Conservation (phyloP, 2,113 vertebrate genomes). For the Leucoraja erinaceus region DNA sequence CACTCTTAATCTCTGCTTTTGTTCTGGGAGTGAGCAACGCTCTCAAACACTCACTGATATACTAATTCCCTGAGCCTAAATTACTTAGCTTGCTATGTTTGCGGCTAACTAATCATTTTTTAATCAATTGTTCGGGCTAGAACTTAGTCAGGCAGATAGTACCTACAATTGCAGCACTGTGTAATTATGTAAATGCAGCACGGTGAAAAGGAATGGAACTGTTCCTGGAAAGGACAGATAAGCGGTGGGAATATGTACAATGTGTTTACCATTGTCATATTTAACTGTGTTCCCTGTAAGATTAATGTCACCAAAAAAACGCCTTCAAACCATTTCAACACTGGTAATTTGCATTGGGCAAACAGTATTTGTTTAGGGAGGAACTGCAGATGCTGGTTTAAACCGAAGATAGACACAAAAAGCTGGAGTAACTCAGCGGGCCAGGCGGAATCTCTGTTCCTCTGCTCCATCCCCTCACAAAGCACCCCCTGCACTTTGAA, state of each 20-base stretch:
- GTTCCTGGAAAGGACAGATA: conserved; percentile 45
- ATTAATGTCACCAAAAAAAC: conserved; percentile 25
- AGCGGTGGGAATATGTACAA: conserved; percentile 39
- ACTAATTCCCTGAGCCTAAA: conserved; percentile 41
- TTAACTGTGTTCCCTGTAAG: conserved; percentile 35
- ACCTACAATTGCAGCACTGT: conserved; percentile 36
- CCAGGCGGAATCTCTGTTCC: too few relatives aligned
- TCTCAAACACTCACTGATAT: conserved; percentile 34
- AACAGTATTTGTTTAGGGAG: background rate
- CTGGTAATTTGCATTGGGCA: conserved; percentile 23
- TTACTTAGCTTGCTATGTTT: conserved; percentile 43
- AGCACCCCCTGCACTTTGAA: background rate
- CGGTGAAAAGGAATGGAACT: conserved; percentile 39
- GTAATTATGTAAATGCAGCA: conserved; percentile 46
- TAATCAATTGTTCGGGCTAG: conserved; percentile 44
- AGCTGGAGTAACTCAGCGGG: too few relatives aligned
- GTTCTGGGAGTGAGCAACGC: conserved; percentile 16
- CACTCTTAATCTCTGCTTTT: conserved; percentile 36
- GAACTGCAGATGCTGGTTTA: too few relatives aligned
- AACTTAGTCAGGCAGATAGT: conserved; percentile 40
- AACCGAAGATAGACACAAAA: too few relatives aligned
- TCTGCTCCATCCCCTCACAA: too few relatives aligned
- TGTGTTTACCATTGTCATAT: conserved; percentile 36
- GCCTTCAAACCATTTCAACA: background rate
- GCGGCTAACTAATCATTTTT: conserved; percentile 46